Evolutionary conservation across 2,113 vertebrate species (phyloP).

Genomic region (Chunga burmeisteri): DNA sequence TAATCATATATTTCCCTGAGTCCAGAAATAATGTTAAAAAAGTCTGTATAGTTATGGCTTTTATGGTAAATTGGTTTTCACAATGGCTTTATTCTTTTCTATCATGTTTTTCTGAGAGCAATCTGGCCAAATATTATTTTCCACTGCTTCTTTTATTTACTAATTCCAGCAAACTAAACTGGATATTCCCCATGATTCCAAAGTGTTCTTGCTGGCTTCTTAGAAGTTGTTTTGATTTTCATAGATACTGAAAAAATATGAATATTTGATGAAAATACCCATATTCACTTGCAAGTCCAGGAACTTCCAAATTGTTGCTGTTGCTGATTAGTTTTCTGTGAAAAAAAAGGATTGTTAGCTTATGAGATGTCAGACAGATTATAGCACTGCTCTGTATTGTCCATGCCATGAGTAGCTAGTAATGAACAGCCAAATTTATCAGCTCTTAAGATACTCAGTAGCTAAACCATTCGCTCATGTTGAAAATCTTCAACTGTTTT

Average conservation of each 20-base stretch:
- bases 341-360: not conserved
- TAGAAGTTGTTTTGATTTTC: not conserved
- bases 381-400: not conserved
- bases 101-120: not conserved
- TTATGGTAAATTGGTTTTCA: not conserved
- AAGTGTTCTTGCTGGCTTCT: not conserved
- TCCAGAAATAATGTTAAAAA: not conserved
- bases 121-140: not conserved
- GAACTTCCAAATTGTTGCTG: not conserved
- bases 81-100: not conserved
- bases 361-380: not conserved
- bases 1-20: not conserved
- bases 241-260: not conserved
- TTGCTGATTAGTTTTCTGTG: not conserved
- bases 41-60: not conserved
- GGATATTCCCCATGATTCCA: not conserved
- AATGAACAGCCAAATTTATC: not conserved
- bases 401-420: not conserved
- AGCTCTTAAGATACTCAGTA: not conserved
- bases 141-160: not conserved
- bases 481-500: not conserved
- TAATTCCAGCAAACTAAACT: not conserved
- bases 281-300: not conserved
- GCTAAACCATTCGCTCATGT: not conserved
- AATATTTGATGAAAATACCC: not conserved